Evolutionary conservation across 2,888 invertebrate genomes (phyloP).

Genomic region (Drosophila crucigera): DNA sequence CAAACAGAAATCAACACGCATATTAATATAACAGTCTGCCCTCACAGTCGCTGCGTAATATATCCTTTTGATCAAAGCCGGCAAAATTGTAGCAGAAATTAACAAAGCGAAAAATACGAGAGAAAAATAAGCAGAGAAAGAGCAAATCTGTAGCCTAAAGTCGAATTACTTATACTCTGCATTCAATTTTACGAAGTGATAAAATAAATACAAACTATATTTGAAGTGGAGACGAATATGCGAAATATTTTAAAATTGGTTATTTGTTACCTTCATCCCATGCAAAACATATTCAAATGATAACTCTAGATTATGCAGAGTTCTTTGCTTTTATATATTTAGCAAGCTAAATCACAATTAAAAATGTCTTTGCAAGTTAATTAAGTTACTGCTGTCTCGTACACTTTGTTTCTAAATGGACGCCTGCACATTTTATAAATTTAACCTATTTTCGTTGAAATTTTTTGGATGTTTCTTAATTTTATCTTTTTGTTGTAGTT

Average conservation of each 20-base stretch:
- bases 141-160: background rate
- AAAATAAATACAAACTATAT: background rate
- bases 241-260: no score
- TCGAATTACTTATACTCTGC: slow-evolving; percentile 20
- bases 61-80: slow-evolving; percentile 66
- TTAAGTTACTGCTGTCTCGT: slow-evolving; percentile 43
- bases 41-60: slow-evolving; percentile 32
- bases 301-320: background rate
- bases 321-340: background rate
- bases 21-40: slow-evolving; percentile 80
- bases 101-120: slow-evolving; percentile 13
- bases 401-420: slow-evolving; percentile 18
- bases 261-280: background rate
- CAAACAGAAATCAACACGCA: slow-evolving; percentile 83
- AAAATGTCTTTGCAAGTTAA: slow-evolving; percentile 2
- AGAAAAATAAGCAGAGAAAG: background rate
- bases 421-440: slow-evolving; percentile 44
- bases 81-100: slow-evolving; percentile 50
- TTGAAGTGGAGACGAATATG: background rate
- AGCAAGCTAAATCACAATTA: background rate
- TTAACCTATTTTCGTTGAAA: slow-evolving; percentile 63
- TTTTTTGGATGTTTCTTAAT: slow-evolving; percentile 27
- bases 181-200: background rate
- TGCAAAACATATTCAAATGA: background rate
- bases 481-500: background rate